Base-by-base conservation (phyloP, 2,113 vertebrate genomes). In the Alouatta palliata region DNA sequence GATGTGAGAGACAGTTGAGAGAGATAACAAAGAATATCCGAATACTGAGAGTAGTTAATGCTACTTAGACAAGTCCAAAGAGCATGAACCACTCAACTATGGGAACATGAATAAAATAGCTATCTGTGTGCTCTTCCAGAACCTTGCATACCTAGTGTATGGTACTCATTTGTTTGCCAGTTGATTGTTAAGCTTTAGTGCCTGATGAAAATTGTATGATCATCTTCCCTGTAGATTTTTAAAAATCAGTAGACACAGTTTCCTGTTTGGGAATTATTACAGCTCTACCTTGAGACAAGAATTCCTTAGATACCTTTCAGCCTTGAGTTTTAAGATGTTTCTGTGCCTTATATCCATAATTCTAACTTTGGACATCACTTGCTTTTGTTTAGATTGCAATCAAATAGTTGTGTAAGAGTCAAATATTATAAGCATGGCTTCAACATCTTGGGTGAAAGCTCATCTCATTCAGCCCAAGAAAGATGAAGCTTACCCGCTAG, bases 381-480 rank as follows among this genome's bases (percentile, higher is more conserved):
- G 47, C 19, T 64, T 68, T 40, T 25, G 3, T n/a, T 10, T 17
- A 64, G 30, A 32, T 71, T 19, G 35, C 20, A 82, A 14, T 9
- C 1, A 21, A 71, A 84, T 45, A 43, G 20, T 25, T n/a, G n/a
- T 84, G 20, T 43, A 5, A 68, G 40, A 47, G 35, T 70, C 61
- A 32, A 77, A 13, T 73, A 11, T 37, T 9, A 1, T 12, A 30
- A 70, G 68, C 1, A 3, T 35, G 61, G n/a, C 37, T 85, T 56
- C 10, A 0, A 37, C 1, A 6, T 3, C 52, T 58, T 32, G 0
- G 3, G 3, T 35, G 56, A 43, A 90, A 43, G 13, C 6, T 56
- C 16, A 2, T n/a, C 47, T 75, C 2, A 0, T 79, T 89, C 80
- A 45, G 20, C 37, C 40, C n/a, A 4, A 0, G 0, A 3, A 25